Evolutionary conservation across 2,888 invertebrate genomes (phyloP), one percentile per base, ranked within the genome.

Genomic region (Dolichopus griseipennis): DNA sequence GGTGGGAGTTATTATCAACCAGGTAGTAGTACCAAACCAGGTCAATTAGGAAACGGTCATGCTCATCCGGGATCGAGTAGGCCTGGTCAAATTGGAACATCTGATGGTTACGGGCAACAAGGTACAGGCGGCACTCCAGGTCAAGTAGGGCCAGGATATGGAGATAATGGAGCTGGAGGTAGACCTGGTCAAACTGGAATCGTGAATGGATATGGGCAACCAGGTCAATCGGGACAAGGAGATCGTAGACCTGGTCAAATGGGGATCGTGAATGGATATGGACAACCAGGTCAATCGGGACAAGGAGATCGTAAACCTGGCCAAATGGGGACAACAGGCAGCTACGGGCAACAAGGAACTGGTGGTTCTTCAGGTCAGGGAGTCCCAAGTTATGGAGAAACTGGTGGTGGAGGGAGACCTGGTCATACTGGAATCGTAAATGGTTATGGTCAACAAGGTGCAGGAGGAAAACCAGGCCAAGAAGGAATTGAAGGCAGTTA

Each of bases 141-240:
- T 1, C 22, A 62, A 12, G 21, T 12, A 41, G 64, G n/a, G 2
- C 6, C 27, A 22, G 9, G 2, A 43, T 27, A 43, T 27, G 34
- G 64, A 18, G 12, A 64, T 5, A 6, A n/a, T 34, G 67, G 67
- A 4, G 8, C 9, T 0, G 21, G 61, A 21, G 43, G 43, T 7
- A 64, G 43, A 66, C 27, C 63, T 18, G 64, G 12, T 52, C 66
- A 52, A 64, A 15, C 65, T 41, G 43, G 65, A 2, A 61, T 61
- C 8, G n/a, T 61, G 12, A 64, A 66, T 10, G 70, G 67, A 1
- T 65, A 34, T 27, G 68, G 65, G 3, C 61, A 62, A 34, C 66
- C 62, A 27, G 34, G 64, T 21, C 21, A n/a, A 12, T 12, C 1
- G n/a, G 41, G 41, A 52, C 18, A n/a, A 6, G 64, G 5, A n/a